Evolutionary conservation across 2,888 invertebrate genomes (phyloP).

Genomic region (Zaprionus lineosus): DNA sequence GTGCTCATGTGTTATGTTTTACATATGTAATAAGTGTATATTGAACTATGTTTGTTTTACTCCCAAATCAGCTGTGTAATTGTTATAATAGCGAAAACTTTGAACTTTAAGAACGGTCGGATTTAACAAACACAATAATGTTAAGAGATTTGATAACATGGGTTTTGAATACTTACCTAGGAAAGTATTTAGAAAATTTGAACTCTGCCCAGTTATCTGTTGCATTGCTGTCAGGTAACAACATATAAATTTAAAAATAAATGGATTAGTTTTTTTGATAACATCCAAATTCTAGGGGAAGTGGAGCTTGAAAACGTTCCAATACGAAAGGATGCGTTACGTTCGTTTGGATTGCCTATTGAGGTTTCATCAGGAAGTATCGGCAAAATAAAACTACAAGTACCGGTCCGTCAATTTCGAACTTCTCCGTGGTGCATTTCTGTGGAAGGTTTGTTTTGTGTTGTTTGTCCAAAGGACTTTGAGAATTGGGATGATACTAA

Average conservation of each 20-base stretch:
- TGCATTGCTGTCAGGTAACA: slow-evolving; percentile 95
- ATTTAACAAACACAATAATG: slow-evolving; percentile 83
- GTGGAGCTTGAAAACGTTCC: slow-evolving; percentile 99
- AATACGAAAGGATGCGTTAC: slow-evolving; percentile 95
- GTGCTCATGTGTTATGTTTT: slow-evolving; percentile 43
- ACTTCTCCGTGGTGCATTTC: slow-evolving; percentile 98
- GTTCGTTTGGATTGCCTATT: slow-evolving; percentile 95
- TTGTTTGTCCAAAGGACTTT: slow-evolving; percentile 93
- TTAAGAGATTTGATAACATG: slow-evolving; percentile 98
- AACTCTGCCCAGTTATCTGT: slow-evolving; percentile 99
- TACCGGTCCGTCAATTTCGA: slow-evolving; percentile 95
- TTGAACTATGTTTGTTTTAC: slow-evolving; percentile 42
- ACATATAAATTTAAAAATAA: too few relatives aligned
- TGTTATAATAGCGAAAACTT: slow-evolving; percentile 1
- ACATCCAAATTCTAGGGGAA: slow-evolving; percentile 93
- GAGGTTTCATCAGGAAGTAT: slow-evolving; percentile 95
- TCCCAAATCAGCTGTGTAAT: slow-evolving; percentile 16
- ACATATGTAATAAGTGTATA: slow-evolving; percentile 39
- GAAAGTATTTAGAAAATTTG: slow-evolving; percentile 98
- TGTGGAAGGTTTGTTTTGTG: slow-evolving; percentile 95
- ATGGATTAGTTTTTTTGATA: too few relatives aligned
- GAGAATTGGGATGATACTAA: slow-evolving; percentile 94
- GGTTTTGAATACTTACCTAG: slow-evolving; percentile 99
- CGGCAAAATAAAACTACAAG: slow-evolving; percentile 95
- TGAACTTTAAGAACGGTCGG: slow-evolving; percentile 1